Evolutionary conservation across 2,888 invertebrate genomes (phyloP).

Genomic region (Acanthacorydalis orientalis): DNA sequence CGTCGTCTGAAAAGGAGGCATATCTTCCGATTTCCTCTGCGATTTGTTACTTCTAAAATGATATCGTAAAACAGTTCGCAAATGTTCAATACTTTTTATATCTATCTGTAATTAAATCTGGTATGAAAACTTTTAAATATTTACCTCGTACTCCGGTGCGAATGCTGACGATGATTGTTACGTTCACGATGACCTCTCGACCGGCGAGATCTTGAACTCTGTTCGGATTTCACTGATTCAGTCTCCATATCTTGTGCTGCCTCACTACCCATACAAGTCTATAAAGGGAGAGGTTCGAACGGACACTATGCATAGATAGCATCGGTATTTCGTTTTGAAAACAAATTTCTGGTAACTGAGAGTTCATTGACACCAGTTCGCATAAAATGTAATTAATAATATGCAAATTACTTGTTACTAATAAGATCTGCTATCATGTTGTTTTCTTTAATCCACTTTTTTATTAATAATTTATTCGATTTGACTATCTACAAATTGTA

Average conservation of each 20-base stretch:
- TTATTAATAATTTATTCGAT: too few relatives aligned
- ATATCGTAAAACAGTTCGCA: constrained; percentile 2
- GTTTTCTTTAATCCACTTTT: too few relatives aligned
- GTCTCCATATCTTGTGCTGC: constrained; percentile 63
- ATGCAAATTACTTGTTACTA: too few relatives aligned
- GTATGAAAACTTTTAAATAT: background rate
- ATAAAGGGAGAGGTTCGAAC: background rate
- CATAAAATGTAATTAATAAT: too few relatives aligned
- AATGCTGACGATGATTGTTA: constrained; percentile 42
- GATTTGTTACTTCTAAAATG: constrained; percentile 44
- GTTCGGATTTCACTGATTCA: constrained; percentile 84
- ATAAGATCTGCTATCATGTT: too few relatives aligned
- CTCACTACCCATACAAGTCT: constrained; percentile 26
- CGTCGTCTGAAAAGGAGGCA: constrained; percentile 78
- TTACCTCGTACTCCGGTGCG: constrained; percentile 51
- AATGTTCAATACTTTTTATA: background rate
- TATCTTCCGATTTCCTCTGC: constrained; percentile 41
- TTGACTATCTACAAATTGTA: too few relatives aligned
- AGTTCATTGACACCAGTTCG: too few relatives aligned
- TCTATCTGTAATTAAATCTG: background rate
- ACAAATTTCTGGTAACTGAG: too few relatives aligned
- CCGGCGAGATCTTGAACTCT: constrained; percentile 65
- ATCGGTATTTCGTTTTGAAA: background rate
- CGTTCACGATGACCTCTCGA: constrained; percentile 40
- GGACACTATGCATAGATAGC: background rate